phyloP scores from a whole-genome alignment of 2,113 vertebrate species.

The Thryonomys swinderianus region DNA sequence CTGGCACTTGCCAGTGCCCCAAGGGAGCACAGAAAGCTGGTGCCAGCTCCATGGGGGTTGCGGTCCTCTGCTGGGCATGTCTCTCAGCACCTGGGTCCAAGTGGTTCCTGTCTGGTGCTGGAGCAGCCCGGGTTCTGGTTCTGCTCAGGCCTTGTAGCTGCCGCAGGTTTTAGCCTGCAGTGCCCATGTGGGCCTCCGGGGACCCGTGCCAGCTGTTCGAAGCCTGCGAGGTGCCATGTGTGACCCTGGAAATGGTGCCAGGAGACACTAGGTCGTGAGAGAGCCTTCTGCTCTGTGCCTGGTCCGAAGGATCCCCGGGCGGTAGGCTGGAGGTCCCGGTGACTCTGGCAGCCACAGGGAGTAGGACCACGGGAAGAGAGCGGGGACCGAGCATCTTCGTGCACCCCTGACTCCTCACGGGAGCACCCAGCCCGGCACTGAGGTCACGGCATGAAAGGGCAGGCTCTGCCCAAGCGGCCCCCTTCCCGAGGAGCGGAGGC shows the following conservation, averaged over 20 bases:
- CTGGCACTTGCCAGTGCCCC: neutral
- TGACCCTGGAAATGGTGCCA: neutral
- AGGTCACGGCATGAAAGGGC: neutral
- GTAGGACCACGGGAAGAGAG: neutral
- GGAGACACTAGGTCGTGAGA: neutral
- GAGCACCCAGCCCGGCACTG: too few relatives aligned
- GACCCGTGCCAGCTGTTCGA: neutral
- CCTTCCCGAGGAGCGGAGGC: neutral
- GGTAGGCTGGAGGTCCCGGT: accelerated
- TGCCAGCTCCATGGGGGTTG: accelerated
- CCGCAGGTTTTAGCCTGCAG: accelerated
- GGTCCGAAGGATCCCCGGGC: neutral
- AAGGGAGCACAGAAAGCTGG: neutral
- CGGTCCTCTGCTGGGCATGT: neutral
- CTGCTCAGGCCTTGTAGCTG: accelerated
- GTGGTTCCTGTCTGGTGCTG: neutral
- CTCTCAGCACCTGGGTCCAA: neutral
- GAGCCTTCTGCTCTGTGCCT: neutral
- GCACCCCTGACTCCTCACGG: neutral
- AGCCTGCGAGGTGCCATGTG: too few relatives aligned
- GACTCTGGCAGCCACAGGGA: neutral
- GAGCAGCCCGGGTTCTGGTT: neutral
- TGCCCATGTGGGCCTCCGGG: neutral
- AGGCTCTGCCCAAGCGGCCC: neutral
- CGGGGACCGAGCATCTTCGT: neutral